These are phyloP conservation scores for Chaitophorus viminalis DNA, from an alignment of 2,888 invertebrate genomes.

Conservation along the genomic window DNA sequence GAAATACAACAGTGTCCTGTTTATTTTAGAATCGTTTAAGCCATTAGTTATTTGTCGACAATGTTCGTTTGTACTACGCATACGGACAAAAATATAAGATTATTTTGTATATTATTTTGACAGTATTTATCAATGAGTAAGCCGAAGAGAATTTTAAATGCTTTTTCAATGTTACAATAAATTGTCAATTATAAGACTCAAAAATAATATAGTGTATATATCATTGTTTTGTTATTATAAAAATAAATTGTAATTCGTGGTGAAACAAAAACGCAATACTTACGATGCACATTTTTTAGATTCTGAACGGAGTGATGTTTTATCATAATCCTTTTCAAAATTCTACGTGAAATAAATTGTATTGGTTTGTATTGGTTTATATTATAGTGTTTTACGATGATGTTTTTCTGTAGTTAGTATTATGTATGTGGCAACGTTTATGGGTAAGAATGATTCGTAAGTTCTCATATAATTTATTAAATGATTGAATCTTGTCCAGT, in stretches of 20 bases:
- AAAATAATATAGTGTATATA: background rate
- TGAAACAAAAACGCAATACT: background rate
- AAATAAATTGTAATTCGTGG: background rate
- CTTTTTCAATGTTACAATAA: background rate
- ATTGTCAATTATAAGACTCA: background rate
- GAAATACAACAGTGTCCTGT: background rate
- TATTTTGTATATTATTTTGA: background rate
- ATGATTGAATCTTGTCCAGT: background rate
- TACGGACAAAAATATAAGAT: background rate
- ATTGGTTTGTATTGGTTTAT: no score
- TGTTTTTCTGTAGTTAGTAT: background rate
- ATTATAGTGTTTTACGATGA: background rate
- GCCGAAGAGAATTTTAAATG: background rate
- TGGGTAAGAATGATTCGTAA: background rate
- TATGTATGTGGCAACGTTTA: background rate
- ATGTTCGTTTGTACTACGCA: background rate
- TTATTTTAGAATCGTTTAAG: background rate
- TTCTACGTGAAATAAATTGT: background rate
- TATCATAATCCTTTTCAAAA: background rate
- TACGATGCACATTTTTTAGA: background rate
- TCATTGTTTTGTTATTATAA: background rate
- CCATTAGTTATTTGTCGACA: conserved; percentile 18
- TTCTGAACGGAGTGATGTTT: no score
- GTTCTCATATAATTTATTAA: background rate
- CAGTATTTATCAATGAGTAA: background rate